Conservation (phyloP, 2,797 vertebrate species). For the Corythornis leucogaster region DNA sequence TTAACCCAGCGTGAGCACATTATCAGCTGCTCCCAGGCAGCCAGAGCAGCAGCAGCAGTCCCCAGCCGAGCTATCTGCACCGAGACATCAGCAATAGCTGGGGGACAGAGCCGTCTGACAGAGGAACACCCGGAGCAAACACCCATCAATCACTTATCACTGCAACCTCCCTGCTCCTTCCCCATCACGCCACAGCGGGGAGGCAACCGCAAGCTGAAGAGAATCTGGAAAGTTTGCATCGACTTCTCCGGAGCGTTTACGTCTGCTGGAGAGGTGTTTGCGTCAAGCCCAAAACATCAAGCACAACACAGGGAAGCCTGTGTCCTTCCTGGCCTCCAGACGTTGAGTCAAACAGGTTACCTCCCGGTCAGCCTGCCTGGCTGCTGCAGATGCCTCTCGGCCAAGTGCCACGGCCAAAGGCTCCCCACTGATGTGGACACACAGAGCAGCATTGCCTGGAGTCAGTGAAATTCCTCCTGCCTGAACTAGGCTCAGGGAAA, state of each 20-base stretch:
- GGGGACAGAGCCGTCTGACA: not conserved
- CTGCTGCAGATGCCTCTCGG: not conserved
- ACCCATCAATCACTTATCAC: not conserved
- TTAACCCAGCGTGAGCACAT: conserved; percentile 37
- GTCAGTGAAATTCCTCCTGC: not conserved
- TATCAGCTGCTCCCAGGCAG: conserved; percentile 42
- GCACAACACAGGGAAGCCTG: not conserved
- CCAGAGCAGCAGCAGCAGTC: not conserved
- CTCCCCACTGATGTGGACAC: not conserved
- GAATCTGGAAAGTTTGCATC: conserved; percentile 37
- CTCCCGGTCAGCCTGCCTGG: not conserved
- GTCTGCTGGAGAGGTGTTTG: not conserved
- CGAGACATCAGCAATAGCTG: not conserved
- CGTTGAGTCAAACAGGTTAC: not conserved
- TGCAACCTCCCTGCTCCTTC: conserved; percentile 16
- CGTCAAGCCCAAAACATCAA: not conserved
- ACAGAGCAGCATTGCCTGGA: not conserved
- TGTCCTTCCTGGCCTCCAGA: not conserved
- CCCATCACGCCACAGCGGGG: not conserved
- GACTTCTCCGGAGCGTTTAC: not conserved
- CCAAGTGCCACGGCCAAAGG: not conserved
- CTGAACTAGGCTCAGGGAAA: not conserved
- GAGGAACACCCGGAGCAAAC: not conserved
- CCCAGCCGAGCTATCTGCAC: not conserved
- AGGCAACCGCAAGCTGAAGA: conserved; percentile 21